Base-by-base conservation (phyloP, 2,888 invertebrate species). In the Lochmaea capreae region DNA sequence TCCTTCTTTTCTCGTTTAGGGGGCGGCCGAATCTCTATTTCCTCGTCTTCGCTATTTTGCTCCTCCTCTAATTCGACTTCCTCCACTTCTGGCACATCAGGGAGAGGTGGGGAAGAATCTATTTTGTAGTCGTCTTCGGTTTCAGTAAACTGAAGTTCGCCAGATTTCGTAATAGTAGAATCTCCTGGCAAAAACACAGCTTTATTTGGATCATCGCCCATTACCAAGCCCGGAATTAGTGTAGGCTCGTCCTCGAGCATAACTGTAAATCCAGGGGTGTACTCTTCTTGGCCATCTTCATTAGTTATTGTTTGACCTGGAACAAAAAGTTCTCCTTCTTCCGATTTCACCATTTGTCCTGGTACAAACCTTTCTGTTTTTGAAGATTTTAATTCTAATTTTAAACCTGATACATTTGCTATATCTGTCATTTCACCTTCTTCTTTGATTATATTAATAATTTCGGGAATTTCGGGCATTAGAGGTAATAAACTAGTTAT, bases 151-250 rank as follows among this genome's bases (percentile, higher is more conserved):
- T 86, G 86, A 68, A 87, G 79, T 80, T 86, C 86, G 69, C 87
- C 86, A 18, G 83, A 81, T 78, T 86, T 84, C 46, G 86, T 87
- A 75, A 87, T 86, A 8, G 85, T 83, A 46, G 86, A 86, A 73
- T 87, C 86, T 39, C 86, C 87, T 80, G 87, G 86, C 82, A 87
- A 80, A 81, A 87, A 87, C 82, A 87, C 86, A 43, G 84, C 84
- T 80, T 87, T 87, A 39, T 88, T 89, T 73, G 87, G 88, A 73
- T 91, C 90, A 81, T 91, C 90, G 83, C 86, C 87, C 87, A 94
- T 94, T 39, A 94, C 92, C 87, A 94, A 93, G 66, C 94, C 94
- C 0, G 94, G 94, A 81, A 94, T 93, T 81, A 95, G 93, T 3
- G 93, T 93, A 1, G 94, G 94, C 2, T 94, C 94, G 65, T 91